A percentile compares a stretch with the other conserved stretches of the same genome.
Evolutionary conservation across 2,113 vertebrate genomes (phyloP).

Genomic region (Crypturellus undulatus): DNA sequence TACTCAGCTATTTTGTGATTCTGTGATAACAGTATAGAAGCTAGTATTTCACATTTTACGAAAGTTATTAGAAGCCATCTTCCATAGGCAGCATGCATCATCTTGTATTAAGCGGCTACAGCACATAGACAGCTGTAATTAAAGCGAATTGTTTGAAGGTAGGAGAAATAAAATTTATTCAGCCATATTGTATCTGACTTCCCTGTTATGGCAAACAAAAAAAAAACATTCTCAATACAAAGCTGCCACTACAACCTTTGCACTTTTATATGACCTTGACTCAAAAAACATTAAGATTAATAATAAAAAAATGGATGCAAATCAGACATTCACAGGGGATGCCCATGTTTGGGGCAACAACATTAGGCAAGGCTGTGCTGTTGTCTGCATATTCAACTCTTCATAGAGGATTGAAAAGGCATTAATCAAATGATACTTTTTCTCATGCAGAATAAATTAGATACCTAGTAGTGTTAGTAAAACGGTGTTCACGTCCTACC

Average conservation of each 20-base stretch:
- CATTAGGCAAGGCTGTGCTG: neutral
- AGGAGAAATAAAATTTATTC: neutral
- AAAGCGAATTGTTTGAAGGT: neutral
- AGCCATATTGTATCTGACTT: neutral
- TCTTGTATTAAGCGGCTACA: neutral
- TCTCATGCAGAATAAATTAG: neutral
- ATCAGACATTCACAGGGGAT: neutral
- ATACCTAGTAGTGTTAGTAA: neutral
- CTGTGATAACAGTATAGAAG: neutral
- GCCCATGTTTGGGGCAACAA: neutral
- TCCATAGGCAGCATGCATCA: neutral
- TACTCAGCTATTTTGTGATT: neutral
- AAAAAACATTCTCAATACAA: neutral
- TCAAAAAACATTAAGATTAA: neutral
- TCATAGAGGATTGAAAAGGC: neutral
- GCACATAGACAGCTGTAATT: neutral
- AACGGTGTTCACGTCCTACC: neutral
- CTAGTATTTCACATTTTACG: neutral
- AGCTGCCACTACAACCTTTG: neutral
- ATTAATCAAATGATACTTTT: neutral
- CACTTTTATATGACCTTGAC: neutral
- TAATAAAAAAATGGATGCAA: neutral
- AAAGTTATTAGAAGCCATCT: neutral
- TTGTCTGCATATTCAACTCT: neutral
- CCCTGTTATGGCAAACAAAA: accelerated